Base-by-base conservation (phyloP, 2,113 vertebrate species). In the Glareola pratincola region DNA sequence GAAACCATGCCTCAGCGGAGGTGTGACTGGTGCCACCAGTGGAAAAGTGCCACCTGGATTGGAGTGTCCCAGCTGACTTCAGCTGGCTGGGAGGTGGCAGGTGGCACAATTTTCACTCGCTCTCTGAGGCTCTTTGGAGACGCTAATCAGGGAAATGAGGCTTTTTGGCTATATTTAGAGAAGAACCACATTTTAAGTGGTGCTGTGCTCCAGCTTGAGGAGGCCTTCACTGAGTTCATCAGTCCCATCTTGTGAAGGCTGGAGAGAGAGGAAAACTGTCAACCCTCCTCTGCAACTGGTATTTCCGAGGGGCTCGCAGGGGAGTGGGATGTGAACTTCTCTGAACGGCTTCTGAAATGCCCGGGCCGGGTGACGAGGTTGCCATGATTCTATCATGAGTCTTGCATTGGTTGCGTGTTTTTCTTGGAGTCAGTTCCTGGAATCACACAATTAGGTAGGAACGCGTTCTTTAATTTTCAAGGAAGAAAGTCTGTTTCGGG, bases 371-470 rank as follows among this genome's bases (percentile, higher is more conserved):
- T 91, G 93, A 95, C 48, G 6, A 45, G 8, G 45, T 32, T 95
- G 87, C 62, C 69, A 0, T 96, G 96, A 85, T 88, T 97, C 39
- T 95, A 60, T 72, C 87, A 93, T 94, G 96, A 96, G 81, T 96
- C 94, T 96, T 73, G 87, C 92, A 62, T 66, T 75, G 74, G 93
- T 72, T 68, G 78, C 85, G 0, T 97, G 69, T 82, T 93, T 96
- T 88, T 48, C 84, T 85, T 90, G 81, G 90, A 96, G 96, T 96
- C 96, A 95, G 96, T 97, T 97, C 96, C 96, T 95, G 96, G 94
- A 97, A 97, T 96, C 96, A 26, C 92, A 92, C 96, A 96, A 96
- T 96, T 95, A 96, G 53, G 81, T 72, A 97, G 81, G 93, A 93
- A 94, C 8, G 36, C 26, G 36, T 94, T 89, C 89, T 89, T 68